Base-by-base conservation (phyloP, 2,797 vertebrate species). In the Leptatherina wallacei region DNA sequence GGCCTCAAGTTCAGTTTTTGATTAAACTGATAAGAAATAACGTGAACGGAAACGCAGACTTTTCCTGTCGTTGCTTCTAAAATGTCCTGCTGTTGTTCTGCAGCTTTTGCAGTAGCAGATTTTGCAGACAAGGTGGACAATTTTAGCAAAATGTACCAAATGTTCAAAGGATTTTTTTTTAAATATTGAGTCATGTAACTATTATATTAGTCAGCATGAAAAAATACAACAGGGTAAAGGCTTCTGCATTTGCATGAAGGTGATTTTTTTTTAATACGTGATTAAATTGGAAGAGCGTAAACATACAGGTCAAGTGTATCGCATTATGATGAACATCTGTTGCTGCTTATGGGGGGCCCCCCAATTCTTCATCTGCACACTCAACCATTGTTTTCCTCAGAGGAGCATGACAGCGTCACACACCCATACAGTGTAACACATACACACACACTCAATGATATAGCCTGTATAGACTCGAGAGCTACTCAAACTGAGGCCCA, bases 291-390 rank as follows among this genome's bases (percentile, higher is more conserved):
- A 68, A 32, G 8, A 3, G 2, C 33, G 62, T n/a, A 63, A 13
- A 60, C 51, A 58, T 60, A 14, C 22, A 73, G 67, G 71, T 66
- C 75, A 71, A 80, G 55, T 71, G 65, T 83, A 65, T 75, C 62
- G 49, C 75, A 73, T 79, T 63, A 65, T 73, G 44, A 58, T 18
- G 68, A 80, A 86, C 85, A 88, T 87, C 78, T 87, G 82, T 73
- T 87, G 63, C 66, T 74, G 61, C 71, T 78, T 68, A 73, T 3
- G 65, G 73, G 73, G 64, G 35, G 33, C 33, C 67, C 68, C 35
- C 44, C 4, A 0, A 11, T 68, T 70, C 64, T 64, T 66, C 59
- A 77, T 77, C 69, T 71, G 66, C 36, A 8, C 61, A 35, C 24
- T 69, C 35, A 52, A 42, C 33, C 44, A 66, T 77, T 85, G 75